Evolutionary conservation across 2,888 invertebrate genomes (phyloP), one percentile per base, ranked within the genome.

Genomic region (Apamea crenata): DNA sequence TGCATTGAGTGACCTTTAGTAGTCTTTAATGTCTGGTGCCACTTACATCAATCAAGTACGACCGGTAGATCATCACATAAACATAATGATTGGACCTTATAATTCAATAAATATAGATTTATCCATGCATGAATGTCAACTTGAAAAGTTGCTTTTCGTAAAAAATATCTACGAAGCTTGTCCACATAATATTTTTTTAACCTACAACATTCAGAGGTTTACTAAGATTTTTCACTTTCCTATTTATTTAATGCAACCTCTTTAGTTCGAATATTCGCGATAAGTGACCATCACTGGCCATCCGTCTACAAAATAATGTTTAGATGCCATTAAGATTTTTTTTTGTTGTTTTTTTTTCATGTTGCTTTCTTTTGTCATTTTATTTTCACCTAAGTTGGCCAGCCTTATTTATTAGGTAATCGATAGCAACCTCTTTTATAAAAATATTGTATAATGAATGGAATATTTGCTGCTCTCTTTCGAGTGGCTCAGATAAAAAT

Each of bases 1-100:
- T 81, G 87, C 69, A 72, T 59, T 63, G 29, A 21, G 25, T 87
- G 81, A 86, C 87, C 85, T 87, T 76, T 78, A 25, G 12, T 65
- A 56, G 71, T 72, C 73, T 72, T 70, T 65, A 65, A 74, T 61
- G 47, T 18, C n/a, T 44, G 66, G 63, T 69, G 65, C 40, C 74
- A 70, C 36, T 67, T 82, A 40, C 29, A 70, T 61, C 63, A 50
- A 83, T 79, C 66, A 87, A 74, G 67, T 75, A 84, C 66, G 70
- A 84, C 78, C 44, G 72, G 66, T 83, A 79, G 32, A 63, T 78
- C 65, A 71, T 74, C 86, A 81, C 36, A 61, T 53, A 69, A 32
- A n/a, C 14, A n/a, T 53, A 47, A 61, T 61, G 50, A 47, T 72
- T 10, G 16, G 59, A 59, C 6, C 25, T 29, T 69, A 14, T 10